Evolutionary conservation across 2,113 vertebrate species (phyloP), one percentile per base, ranked within the genome.

Genomic region (Opisthocomus hoazin): DNA sequence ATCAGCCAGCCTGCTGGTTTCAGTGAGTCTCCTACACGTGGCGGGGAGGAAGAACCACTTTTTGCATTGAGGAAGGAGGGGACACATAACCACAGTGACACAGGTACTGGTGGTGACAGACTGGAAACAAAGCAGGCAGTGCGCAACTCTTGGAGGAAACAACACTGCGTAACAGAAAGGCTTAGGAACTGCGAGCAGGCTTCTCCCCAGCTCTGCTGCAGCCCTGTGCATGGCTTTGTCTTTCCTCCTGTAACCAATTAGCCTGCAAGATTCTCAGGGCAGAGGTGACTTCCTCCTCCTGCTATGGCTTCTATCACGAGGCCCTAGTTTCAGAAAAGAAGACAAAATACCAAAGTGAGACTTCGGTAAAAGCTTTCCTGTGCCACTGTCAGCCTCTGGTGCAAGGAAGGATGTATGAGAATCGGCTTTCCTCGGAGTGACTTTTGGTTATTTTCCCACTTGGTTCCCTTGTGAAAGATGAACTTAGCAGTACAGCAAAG

Each of bases 331-430:
- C 61, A 71, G 61, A 34, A 48, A 7, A 60, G 57, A 75, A 61
- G 36, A 30, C 43, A 86, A 74, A 66, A 18, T 87, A 63, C 57
- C 73, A 56, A 87, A 91, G 39, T 26, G 53, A 87, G 65, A 60
- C 83, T 92, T 92, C 57, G 73, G 73, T 78, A 50, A 95, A 92
- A 94, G 53, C 56, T 87, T 94, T 76, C 81, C 70, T n/a, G 30
- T 53, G 84, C 41, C n/a, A 20, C 27, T 66, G 41, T 70, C 51
- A 66, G 81, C 91, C 81, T 84, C 74, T 81, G 87, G 84, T 8
- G 0, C 68, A 34, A 57, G 34, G 41, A 64, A 76, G 29, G 84
- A 22, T 58, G 39, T 11, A 3, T 65, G 65, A 63, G 45, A 29
- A 84, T n/a, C 0, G 0, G 11, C 29, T 92, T 24, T 89, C 56